Conservation (phyloP, 92 coral and sea anemone genomes). For the Palythoa caribaeorum region DNA sequence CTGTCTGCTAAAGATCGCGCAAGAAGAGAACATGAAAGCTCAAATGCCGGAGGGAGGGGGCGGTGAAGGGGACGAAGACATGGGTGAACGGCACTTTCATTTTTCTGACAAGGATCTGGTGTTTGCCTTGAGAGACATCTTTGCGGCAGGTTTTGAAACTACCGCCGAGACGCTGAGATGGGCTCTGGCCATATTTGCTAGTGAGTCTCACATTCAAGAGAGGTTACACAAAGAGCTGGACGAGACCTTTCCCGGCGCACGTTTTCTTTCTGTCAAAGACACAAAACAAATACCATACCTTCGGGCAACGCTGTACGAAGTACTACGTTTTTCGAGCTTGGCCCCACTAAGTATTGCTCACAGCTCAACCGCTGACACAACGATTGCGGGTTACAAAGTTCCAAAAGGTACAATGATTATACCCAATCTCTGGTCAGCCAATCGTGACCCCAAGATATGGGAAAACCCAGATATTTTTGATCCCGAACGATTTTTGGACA, state of each 20-base stretch:
- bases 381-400: constrained; percentile 9
- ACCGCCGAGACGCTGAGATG: constrained; percentile 63
- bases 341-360: not conserved
- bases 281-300: not conserved
- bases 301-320: constrained; percentile 10
- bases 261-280: not conserved
- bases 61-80: not conserved
- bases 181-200: constrained; percentile 68
- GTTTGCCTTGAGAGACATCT: constrained; percentile 58
- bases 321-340: constrained; percentile 4
- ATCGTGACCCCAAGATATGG: constrained; percentile 56
- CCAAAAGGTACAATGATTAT: constrained; percentile 51
- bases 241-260: not conserved
- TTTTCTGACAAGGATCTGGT: constrained; percentile 28
- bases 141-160: constrained; percentile 81
- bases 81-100: not conserved
- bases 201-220: constrained; percentile 58
- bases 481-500: constrained; percentile 57
- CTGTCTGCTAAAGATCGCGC: not conserved
- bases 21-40: not conserved
- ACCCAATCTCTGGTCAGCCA: constrained; percentile 62
- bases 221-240: not conserved
- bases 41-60: not conserved
- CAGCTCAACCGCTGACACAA: not conserved
- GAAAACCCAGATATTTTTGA: constrained; percentile 62